Evolutionary conservation across 2,113 vertebrate species (phyloP), one percentile per base, ranked within the genome.

Genomic region (Oryzias melastigma): DNA sequence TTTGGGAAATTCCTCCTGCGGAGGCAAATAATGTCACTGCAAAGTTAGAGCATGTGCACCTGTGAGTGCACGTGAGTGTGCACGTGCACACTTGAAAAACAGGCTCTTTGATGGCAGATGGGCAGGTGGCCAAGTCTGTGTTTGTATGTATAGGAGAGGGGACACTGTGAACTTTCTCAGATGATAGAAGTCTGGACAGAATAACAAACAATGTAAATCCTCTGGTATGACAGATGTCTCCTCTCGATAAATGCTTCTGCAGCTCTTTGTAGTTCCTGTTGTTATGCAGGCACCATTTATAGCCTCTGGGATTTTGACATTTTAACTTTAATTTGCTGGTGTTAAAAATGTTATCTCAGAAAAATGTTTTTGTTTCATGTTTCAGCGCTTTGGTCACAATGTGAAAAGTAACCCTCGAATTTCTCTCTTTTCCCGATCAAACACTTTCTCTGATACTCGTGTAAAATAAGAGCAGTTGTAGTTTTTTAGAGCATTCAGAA

Each of bases 171-270:
- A 77, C 68, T 46, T 75, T 89, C 76, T 84, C 59, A 63, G 68
- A 83, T 83, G 84, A 85, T 87, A 85, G 83, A 89, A 85, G 83
- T 86, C 62, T 51, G 57, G 44, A 40, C 78, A 86, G 81, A 89
- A 91, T 71, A 92, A 92, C 87, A 92, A 92, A 91, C 87, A 89
- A 56, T 49, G 35, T 35, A 35, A 24, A 64, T 54, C 61, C 64
- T 71, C 41, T 66, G 65, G 71, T 78, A 70, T 86, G 87, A 80
- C 91, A 92, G 91, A 91, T 92, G 91, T 90, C 86, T 88, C 70
- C 83, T 75, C 74, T 68, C 62, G 86, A 90, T 89, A 87, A 83
- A 79, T 41, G 57, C 79, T 80, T 88, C 75, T 83, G 80, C 84
- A 77, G 76, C 68, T 54, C 67, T 71, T 83, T 62, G 77, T 22